A percentile compares a stretch with the other conserved stretches of the same genome.
These are phyloP conservation scores for Meghimatium bilineatum DNA, from an alignment of 2,888 invertebrate species.

Conservation along the genomic window DNA sequence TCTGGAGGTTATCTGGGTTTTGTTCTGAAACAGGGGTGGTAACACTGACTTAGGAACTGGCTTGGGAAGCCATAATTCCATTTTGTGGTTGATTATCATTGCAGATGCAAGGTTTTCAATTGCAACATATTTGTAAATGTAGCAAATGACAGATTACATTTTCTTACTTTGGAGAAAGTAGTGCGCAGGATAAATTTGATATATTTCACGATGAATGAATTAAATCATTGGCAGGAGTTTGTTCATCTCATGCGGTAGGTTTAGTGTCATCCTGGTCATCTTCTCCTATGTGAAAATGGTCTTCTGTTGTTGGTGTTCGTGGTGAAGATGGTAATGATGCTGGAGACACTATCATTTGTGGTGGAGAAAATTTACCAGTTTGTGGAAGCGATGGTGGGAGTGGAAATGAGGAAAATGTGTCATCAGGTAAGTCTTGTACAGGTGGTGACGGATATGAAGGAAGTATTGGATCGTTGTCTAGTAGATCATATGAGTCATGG, in stretches of 20 bases:
- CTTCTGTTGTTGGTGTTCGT: conserved; percentile 2
- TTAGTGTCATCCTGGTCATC: conserved; percentile 31
- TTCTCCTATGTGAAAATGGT: conserved; percentile 16
- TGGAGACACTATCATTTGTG: conserved; percentile 32
- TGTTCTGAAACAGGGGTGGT: no score
- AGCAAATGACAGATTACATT: background rate
- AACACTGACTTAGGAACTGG: no score
- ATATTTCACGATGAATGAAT: background rate
- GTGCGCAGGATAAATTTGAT: background rate
- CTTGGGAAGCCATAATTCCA: no score
- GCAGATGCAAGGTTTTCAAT: background rate
- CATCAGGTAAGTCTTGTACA: conserved; percentile 19
- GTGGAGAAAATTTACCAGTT: conserved; percentile 13
- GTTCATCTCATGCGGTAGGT: background rate
- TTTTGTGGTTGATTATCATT: background rate
- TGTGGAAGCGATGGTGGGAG: conserved; percentile 25
- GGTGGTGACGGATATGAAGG: conserved; percentile 38
- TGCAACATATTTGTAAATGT: background rate
- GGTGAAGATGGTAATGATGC: conserved; percentile 42
- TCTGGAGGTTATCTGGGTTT: no score
- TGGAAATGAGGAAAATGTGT: conserved; percentile 19
- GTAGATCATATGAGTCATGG: conserved; percentile 60
- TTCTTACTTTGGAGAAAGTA: background rate
- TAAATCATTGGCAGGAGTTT: background rate
- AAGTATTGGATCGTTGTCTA: conserved; percentile 50